A percentile compares a stretch with the other conserved stretches of the same genome.
phyloP scores from a whole-genome alignment of 2,888 invertebrate genomes.

The Syrphus vitripennis region DNA sequence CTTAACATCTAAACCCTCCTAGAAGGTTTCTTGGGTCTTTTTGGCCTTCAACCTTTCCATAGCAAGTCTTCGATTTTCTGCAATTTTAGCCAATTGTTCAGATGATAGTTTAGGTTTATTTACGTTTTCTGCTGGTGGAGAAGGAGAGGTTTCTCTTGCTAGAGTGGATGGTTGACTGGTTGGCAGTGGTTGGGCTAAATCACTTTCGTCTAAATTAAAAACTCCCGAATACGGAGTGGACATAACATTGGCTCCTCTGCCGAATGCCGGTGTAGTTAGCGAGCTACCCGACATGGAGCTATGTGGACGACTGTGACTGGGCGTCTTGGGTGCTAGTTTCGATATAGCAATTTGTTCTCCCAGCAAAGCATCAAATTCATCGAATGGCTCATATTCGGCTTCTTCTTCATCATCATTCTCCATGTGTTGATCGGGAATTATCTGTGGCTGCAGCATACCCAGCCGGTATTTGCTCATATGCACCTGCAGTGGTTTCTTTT shows the following conservation, averaged over 20 bases:
- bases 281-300: conserved; percentile 60
- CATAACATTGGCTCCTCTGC: conserved; percentile 74
- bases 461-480: conserved; percentile 85
- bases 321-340: conserved; percentile 77
- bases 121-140: conserved; percentile 46
- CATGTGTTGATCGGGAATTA: conserved; percentile 79
- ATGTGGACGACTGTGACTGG: conserved; percentile 66
- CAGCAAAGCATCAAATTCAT: conserved; percentile 85
- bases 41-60: conserved; percentile 85
- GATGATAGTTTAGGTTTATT: conserved; percentile 80
- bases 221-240: conserved; percentile 76
- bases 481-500: conserved; percentile 89
- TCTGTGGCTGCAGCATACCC: conserved; percentile 81
- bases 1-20: background rate
- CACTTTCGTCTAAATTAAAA: conserved; percentile 73
- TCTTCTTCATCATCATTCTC: conserved; percentile 81
- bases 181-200: conserved; percentile 77
- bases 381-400: conserved; percentile 81
- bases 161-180: conserved; percentile 75
- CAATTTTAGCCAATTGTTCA: conserved; percentile 86
- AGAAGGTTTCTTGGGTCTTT: conserved; percentile 59
- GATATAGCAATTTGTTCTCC: conserved; percentile 86
- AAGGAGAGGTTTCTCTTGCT: conserved; percentile 22
- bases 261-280: conserved; percentile 77
- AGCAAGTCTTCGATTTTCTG: conserved; percentile 86